Percentiles rank a stretch among this genome's conserved stretches.
Evolutionary conservation across 2,888 invertebrate species (phyloP).

Genomic region (Agrypnus murinus): DNA sequence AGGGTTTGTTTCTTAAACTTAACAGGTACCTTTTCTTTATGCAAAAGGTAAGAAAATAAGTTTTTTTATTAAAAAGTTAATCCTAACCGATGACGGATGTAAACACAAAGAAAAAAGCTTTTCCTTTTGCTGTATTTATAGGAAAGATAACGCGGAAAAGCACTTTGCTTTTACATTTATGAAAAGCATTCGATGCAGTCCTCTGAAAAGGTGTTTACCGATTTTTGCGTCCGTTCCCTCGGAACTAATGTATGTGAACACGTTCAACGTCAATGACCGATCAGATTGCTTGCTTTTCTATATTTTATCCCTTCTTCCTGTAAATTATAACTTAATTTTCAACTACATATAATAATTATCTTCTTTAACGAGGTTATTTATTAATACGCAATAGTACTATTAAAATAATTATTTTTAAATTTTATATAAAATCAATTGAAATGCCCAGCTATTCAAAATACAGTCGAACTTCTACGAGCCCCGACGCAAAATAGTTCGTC

Average conservation of each 20-base stretch:
- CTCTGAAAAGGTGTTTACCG: conserved; percentile 37
- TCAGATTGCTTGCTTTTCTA: conserved; percentile 14
- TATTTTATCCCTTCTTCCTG: conserved; percentile 3
- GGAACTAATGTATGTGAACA: conserved; percentile 33
- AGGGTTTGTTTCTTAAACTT: neutral
- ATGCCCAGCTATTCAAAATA: no score
- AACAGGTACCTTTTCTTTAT: neutral
- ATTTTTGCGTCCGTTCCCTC: conserved; percentile 32
- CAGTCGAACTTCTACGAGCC: no score
- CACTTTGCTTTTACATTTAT: conserved; percentile 19
- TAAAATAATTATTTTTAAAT: no score
- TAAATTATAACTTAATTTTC: no score
- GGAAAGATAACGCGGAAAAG: conserved; percentile 33
- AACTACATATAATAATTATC: no score
- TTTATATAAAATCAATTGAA: no score
- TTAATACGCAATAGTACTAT: no score
- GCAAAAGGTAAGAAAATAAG: neutral
- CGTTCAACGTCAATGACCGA: conserved; percentile 29
- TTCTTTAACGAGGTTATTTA: no score
- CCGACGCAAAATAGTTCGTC: no score
- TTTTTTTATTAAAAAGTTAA: neutral
- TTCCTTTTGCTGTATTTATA: conserved; percentile 25
- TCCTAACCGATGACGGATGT: neutral
- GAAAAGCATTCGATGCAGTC: conserved; percentile 23
- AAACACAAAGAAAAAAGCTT: conserved; percentile 15